Evolutionary conservation across 2,888 invertebrate species (phyloP), one percentile per base, ranked within the genome.

Genomic region (Bombylius major): DNA sequence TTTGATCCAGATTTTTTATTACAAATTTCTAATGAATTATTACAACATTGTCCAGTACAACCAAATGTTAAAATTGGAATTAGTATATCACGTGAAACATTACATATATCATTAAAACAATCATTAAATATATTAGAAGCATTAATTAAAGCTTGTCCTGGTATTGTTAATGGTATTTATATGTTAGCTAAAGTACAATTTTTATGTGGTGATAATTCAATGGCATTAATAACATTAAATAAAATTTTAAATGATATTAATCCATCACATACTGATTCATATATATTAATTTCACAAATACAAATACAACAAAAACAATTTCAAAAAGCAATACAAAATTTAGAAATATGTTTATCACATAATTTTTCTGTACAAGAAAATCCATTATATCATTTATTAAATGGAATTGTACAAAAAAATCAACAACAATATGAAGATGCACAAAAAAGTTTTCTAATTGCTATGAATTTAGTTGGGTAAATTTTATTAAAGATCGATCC

Each of bases 281-380:
- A 94, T 71, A 77, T 97, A 3, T 75, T 96, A 11, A 80, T 93
- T 76, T 90, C 96, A 1, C 87, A 90, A 71, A 88, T 94, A 54
- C 83, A 88, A 62, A 79, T 92, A 7, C 82, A 82, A 57, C 82
- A 84, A 65, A 79, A 80, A 46, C 77, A 80, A 50, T 89, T 81
- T 65, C 80, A 85, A 23, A 81, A 86, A 67, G 96, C 96, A 0
- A 81, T 87, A 12, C 91, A 93, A 69, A 86, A 85, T 55, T 76
- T 98, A 50, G 96, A 97, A 75, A 82, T 89, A 61, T 93, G 91
- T 56, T 76, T 97, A 13, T 94, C 94, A 67, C 88, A 89, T 67
- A 91, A 96, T 72, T 96, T 98, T 69, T 86, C 89, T 73, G 86
- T 97, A 0, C 78, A 95, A 61, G 94, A 96, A 58, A 87, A 89